Percentiles rank a stretch among this genome's conserved stretches.
These are phyloP conservation scores for Cosmopolites sordidus DNA, from an alignment of 2,888 invertebrate species.

Conservation along the genomic window DNA sequence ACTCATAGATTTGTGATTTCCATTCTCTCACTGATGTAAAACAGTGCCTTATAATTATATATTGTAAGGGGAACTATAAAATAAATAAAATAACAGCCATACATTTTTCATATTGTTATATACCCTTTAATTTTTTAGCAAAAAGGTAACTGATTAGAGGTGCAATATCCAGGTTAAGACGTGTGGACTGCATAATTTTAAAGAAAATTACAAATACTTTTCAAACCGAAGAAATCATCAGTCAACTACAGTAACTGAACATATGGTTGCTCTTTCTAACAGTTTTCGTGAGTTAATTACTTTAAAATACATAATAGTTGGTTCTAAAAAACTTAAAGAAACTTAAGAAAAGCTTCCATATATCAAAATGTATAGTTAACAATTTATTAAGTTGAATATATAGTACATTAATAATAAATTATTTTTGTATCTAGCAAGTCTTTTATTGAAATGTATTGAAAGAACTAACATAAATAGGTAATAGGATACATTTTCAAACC, in stretches of 20 bases:
- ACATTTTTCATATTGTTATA: too few species aligned
- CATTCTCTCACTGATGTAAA: too few species aligned
- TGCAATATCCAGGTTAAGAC: slow-evolving; percentile 72
- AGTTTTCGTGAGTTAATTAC: not conserved
- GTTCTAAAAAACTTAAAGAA: not conserved
- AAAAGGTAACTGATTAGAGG: slow-evolving; percentile 76
- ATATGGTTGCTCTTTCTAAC: slow-evolving; percentile 53
- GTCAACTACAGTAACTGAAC: slow-evolving; percentile 73
- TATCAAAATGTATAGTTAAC: slow-evolving; percentile 7
- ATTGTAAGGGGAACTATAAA: too few species aligned
- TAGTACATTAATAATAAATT: slow-evolving; percentile 12
- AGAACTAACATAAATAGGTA: slow-evolving; percentile 6
- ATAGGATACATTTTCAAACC: slow-evolving; percentile 3
- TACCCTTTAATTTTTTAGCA: slow-evolving; percentile 51
- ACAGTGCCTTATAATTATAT: too few species aligned
- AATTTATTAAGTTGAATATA: slow-evolving; percentile 1
- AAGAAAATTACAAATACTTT: slow-evolving; percentile 94
- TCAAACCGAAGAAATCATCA: slow-evolving; percentile 89
- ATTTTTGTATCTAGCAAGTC: slow-evolving; percentile 14
- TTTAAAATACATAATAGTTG: not conserved
- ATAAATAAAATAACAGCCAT: too few species aligned
- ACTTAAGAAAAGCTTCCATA: not conserved
- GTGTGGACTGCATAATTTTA: slow-evolving; percentile 80
- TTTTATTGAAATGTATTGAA: slow-evolving; percentile 8
- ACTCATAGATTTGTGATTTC: too few species aligned